Base-by-base conservation (phyloP, 1,140 invertebrate species). In the Batillaria attramentaria region DNA sequence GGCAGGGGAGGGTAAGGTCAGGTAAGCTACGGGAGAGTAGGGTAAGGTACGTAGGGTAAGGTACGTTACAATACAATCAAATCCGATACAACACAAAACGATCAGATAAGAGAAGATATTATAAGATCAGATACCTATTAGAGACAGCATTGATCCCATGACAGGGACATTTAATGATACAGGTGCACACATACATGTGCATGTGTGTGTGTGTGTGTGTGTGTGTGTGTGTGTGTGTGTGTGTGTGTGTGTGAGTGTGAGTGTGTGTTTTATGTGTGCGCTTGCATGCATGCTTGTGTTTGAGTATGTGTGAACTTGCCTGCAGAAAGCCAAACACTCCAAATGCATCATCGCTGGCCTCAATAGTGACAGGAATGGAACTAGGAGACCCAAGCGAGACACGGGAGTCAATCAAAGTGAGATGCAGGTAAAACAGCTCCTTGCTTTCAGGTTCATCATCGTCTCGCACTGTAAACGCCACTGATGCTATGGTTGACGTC, bases 321-420 rank as follows among this genome's bases (percentile, higher is more conserved):
- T 86, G 81, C 68, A 77, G 24, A 66, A 90, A 86, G 42, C 83
- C 81, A 77, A 90, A 89, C 6, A 89, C 84, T 66, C 90, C 90
- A 85, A 86, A 89, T 13, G 86, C 88, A 84, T 90, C 88, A 85
- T 91, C 90, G 80, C 88, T 91, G 46, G 89, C 88, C 24, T 72
- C 54, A 33, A 90, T 87, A 42, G 79, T 87, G 3, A 90, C 83
- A 20, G 75, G 78, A 18, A 86, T 81, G 10, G 78, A 78, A 41
- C 62, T 80, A 10, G 84, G 87, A 16, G 72, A 28, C 2, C 72
- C 84, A 4, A 87, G 79, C 1, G 39, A 82, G 31, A 84, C 76
- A 2, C 79, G 76, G 16, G 50, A 79, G 33, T 72, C 82, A 1
- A 86, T 74, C 0, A 84, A 72, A 24, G 77, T 60, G 13, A 91